Percentiles rank a stretch among this genome's conserved stretches.
phyloP scores from a whole-genome alignment of 1,140 invertebrate species.

The Marisa cornuarietis region DNA sequence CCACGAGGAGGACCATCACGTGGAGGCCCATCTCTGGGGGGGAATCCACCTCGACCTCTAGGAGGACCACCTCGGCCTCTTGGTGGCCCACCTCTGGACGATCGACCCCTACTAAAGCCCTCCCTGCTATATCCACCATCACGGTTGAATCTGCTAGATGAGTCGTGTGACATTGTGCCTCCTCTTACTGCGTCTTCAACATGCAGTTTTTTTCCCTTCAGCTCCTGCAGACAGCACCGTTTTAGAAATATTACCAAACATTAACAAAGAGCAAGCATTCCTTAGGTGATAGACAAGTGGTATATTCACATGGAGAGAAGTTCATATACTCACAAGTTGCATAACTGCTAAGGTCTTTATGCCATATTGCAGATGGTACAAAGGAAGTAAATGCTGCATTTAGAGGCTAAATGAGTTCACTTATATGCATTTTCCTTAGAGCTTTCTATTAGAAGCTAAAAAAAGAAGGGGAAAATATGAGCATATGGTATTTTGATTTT shows the following conservation, averaged over 20 bases:
- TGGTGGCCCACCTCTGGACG: conserved; percentile 4
- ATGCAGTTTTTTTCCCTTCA: conserved; percentile 19
- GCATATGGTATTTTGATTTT: no score
- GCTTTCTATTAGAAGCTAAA: no score
- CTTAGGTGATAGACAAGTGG: no score
- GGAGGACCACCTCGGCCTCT: conserved; percentile 15
- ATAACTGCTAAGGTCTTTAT: no score
- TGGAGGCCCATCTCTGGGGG: conserved; percentile 16
- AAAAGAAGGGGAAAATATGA: no score
- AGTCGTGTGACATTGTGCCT: conserved; percentile 6
- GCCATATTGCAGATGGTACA: no score
- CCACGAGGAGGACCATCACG: conserved; percentile 2
- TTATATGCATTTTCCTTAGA: no score
- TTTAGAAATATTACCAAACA: not conserved
- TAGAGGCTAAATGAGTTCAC: no score
- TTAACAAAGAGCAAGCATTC: no score
- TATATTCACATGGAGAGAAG: no score
- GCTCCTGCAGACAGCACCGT: not conserved
- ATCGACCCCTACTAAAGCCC: conserved; percentile 11
- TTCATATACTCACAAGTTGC: no score
- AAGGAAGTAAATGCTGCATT: no score
- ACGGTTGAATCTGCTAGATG: conserved; percentile 7
- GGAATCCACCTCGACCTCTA: conserved; percentile 12
- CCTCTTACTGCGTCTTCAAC: conserved; percentile 21
- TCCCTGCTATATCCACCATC: conserved; percentile 16